Percentiles rank a stretch among this genome's conserved stretches.
phyloP scores from a whole-genome alignment of 2,888 invertebrate genomes.

The Ophraella communa region DNA sequence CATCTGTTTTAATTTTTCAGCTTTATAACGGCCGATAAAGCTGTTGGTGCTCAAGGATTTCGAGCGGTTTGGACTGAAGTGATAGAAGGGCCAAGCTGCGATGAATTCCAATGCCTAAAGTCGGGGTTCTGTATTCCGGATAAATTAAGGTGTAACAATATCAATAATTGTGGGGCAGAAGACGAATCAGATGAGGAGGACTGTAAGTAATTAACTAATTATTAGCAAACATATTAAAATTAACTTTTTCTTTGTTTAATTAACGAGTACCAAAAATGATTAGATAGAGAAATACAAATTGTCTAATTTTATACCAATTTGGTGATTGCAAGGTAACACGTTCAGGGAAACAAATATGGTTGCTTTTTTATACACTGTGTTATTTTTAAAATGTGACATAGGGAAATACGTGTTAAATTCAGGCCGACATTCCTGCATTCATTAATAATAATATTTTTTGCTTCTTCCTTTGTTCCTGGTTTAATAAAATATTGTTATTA shows the following conservation, averaged over 20 bases:
- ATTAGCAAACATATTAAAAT: background rate
- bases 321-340: too few relatives aligned
- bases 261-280: background rate
- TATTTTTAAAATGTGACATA: too few relatives aligned
- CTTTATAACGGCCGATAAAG: constrained; percentile 94
- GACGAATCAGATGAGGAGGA: constrained; percentile 78
- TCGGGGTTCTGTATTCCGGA: constrained; percentile 82
- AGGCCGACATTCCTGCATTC: too few relatives aligned
- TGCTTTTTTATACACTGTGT: too few relatives aligned
- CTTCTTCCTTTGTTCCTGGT: too few relatives aligned
- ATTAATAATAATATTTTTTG: too few relatives aligned
- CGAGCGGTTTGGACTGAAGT: constrained; percentile 96
- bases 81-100: constrained; percentile 68
- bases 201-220: constrained; percentile 71
- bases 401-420: too few relatives aligned
- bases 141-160: constrained; percentile 76
- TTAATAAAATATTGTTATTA: too few relatives aligned
- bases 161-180: constrained; percentile 84
- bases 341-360: too few relatives aligned
- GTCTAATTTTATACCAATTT: too few relatives aligned
- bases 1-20: constrained; percentile 61
- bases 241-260: too few relatives aligned
- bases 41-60: constrained; percentile 93
- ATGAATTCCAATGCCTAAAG: constrained; percentile 74
- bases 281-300: background rate